Conservation (phyloP, 2,888 invertebrate genomes). For the Drosophila pegasa region DNA sequence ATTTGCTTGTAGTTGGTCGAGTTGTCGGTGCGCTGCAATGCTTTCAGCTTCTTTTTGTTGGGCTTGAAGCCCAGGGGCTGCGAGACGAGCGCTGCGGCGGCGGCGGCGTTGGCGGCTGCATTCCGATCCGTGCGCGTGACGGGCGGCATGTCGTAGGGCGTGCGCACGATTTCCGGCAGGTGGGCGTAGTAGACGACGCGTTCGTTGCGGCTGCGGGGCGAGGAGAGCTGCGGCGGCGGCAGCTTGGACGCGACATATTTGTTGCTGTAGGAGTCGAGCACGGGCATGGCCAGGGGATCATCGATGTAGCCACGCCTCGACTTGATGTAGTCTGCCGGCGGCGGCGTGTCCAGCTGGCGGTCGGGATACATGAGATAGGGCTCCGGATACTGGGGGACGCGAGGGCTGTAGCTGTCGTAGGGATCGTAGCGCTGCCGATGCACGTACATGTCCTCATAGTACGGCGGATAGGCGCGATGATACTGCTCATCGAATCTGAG, state of each 20-base stretch:
- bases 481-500: slow-evolving; percentile 83
- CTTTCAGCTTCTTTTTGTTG: slow-evolving; percentile 63
- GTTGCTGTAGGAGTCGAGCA: slow-evolving; percentile 61
- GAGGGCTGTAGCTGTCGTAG: slow-evolving; percentile 84
- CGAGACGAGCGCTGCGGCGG: slow-evolving; percentile 22
- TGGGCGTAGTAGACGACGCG: slow-evolving; percentile 90
- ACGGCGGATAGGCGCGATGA: slow-evolving; percentile 82
- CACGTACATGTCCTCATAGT: slow-evolving; percentile 83
- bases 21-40: slow-evolving; percentile 42
- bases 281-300: slow-evolving; percentile 46
- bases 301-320: slow-evolving; percentile 76
- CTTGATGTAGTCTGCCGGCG: slow-evolving; percentile 79
- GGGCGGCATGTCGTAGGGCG: slow-evolving; percentile 81
- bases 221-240: slow-evolving; percentile 53
- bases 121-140: slow-evolving; percentile 47
- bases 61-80: slow-evolving; percentile 36
- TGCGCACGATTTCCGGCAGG: slow-evolving; percentile 88
- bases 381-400: slow-evolving; percentile 82
- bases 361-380: slow-evolving; percentile 84
- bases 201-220: slow-evolving; percentile 66
- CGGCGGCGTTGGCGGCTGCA: slow-evolving; percentile 25
- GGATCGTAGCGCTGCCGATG: slow-evolving; percentile 84
- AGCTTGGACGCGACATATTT: slow-evolving; percentile 62
- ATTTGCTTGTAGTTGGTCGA: slow-evolving; percentile 52
- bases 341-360: slow-evolving; percentile 83